Evolutionary conservation across 2,797 vertebrate species (phyloP).

Genomic region (Bovichtus diacanthus): DNA sequence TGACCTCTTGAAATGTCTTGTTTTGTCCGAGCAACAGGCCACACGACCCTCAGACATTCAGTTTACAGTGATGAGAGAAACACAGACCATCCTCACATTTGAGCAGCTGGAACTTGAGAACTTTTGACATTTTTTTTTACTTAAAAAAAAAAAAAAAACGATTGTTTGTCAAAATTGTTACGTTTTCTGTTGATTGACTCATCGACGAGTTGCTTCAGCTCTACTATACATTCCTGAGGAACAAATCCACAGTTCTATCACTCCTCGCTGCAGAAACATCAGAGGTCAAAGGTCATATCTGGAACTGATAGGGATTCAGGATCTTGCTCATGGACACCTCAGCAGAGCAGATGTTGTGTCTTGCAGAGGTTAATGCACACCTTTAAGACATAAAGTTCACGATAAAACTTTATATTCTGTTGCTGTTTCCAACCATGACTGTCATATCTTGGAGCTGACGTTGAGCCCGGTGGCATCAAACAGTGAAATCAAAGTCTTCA

Average conservation of each 20-base stretch:
- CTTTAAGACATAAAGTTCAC: not conserved
- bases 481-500: constrained; percentile 32
- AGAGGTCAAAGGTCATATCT: constrained; percentile 16
- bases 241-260: not conserved
- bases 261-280: not conserved
- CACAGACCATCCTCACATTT: not conserved
- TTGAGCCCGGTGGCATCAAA: constrained; percentile 9
- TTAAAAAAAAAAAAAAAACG: not conserved
- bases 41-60: not conserved
- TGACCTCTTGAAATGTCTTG: not conserved
- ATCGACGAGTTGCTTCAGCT: not conserved
- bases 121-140: not conserved
- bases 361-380: not conserved
- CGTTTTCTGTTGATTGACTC: not conserved
- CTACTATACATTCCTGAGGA: not conserved
- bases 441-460: constrained; percentile 5
- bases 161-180: not conserved
- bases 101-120: not conserved
- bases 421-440: constrained; percentile 17
- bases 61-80: not conserved
- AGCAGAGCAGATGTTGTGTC: not conserved
- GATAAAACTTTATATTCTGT: not conserved
- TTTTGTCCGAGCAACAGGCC: not conserved
- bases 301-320: not conserved
- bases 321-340: not conserved